Evolutionary conservation across 2,113 vertebrate species (phyloP), one percentile per base, ranked within the genome.

Genomic region (Oostethus manadensis): DNA sequence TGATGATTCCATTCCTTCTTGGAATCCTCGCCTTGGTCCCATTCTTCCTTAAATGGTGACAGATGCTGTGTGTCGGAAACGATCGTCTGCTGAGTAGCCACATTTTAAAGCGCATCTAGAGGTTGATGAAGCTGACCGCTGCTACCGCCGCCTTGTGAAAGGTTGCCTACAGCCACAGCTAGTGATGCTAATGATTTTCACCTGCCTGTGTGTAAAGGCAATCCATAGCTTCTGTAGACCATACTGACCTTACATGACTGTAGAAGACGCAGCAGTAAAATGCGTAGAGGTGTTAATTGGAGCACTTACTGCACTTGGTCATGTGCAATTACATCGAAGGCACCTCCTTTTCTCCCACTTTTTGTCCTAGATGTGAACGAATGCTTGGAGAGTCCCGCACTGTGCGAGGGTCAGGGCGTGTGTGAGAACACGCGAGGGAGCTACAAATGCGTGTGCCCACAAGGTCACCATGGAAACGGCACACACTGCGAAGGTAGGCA

Each of bases 381-480:
- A 74, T 92, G 91, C 62, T 40, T 40, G 8, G 81, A 87, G 46
- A 76, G 60, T 56, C 76, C 83, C 14, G 66, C 45, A 0, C 70
- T 70, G 71, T 92, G 91, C 57, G 75, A 57, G 8, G 89, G 88
- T 67, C 80, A 64, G 46, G 83, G 86, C 48, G 77, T 85, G 71
- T 92, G 91, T 81, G 82, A 90, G 61, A 92, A 92, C 80, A 85
- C 84, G 4, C 65, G 87, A 4, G 90, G 91, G 42, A 90, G 90
- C 73, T 91, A 89, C 68, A 74, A 83, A 63, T 92, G 91, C 74
- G 84, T 87, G 64, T 92, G 91, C 71, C 84, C 44, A 50, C 68
- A 50, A 3, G 91, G 91, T 76, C 91, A 90, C 87, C 84, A 59
- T 23, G 91, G 91, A 66, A 92, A 92, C 67, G 90, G 91, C 77